Evolutionary conservation across 1,140 invertebrate genomes (phyloP).

Genomic region (Zaprionus lachaisei): DNA sequence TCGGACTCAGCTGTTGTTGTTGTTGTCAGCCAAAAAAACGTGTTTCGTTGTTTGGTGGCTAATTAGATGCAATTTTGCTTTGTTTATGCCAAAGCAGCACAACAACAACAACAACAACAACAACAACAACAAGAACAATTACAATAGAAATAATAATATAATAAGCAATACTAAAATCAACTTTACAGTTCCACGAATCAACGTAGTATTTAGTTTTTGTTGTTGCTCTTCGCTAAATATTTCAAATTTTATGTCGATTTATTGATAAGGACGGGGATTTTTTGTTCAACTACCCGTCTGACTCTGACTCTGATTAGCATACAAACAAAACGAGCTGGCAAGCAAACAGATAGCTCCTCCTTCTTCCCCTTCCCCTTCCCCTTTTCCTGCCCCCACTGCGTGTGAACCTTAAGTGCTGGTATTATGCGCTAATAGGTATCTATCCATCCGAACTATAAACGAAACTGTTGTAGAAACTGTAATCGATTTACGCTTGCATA

Average conservation of each 20-base stretch:
- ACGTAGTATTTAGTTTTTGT: slow-evolving; percentile 31
- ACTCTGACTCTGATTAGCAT: slow-evolving; percentile 54
- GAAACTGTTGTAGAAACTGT: slow-evolving; percentile 41
- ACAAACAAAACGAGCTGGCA: slow-evolving; percentile 57
- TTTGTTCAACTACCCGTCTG: slow-evolving; percentile 10
- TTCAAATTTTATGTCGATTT: slow-evolving; percentile 52
- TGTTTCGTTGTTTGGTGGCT: slow-evolving; percentile 18
- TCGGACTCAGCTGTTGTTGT: slow-evolving; percentile 5
- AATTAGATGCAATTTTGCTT: slow-evolving; percentile 43
- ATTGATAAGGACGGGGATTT: slow-evolving; percentile 58
- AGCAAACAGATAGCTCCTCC: neutral
- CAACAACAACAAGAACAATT: slow-evolving; percentile 11
- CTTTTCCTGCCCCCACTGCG: neutral
- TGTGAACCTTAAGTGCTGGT: slow-evolving; percentile 45
- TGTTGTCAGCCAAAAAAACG: neutral
- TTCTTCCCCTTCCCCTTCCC: neutral
- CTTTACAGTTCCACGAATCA: slow-evolving; percentile 31
- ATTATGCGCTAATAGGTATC: slow-evolving; percentile 48
- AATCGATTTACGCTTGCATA: slow-evolving; percentile 66
- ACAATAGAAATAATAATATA: slow-evolving; percentile 21
- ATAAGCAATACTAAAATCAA: slow-evolving; percentile 19
- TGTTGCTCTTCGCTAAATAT: slow-evolving; percentile 32
- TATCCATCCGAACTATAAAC: slow-evolving; percentile 31
- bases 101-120: neutral
- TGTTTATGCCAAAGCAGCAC: slow-evolving; percentile 16